Evolutionary conservation across 2,888 invertebrate species (phyloP).

Genomic region (Syrista parreyssii): DNA sequence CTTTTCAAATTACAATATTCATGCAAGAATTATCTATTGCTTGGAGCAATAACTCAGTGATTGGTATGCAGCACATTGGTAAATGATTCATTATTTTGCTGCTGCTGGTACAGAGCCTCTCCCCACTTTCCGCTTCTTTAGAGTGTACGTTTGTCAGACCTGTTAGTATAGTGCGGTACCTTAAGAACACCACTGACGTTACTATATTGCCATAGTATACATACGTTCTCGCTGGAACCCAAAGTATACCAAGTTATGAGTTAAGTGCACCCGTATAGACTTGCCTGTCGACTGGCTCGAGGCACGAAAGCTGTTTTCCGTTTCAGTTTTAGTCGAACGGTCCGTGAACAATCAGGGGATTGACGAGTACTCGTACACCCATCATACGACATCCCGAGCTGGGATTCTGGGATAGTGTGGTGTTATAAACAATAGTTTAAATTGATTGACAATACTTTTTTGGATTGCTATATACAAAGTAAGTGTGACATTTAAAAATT

Average conservation of each 20-base stretch:
- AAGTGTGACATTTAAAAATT: not conserved
- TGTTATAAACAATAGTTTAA: not conserved
- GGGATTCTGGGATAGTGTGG: not conserved
- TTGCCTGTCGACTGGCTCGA: not conserved
- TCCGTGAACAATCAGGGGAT: not conserved
- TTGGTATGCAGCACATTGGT: not conserved
- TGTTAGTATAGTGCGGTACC: not conserved
- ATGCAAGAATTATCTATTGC: not conserved
- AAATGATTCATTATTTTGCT: not conserved
- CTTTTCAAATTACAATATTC: not conserved
- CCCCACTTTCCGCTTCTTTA: not conserved
- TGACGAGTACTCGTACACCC: not conserved
- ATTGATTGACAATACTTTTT: not conserved
- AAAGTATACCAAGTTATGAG: not conserved
- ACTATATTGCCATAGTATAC: not conserved
- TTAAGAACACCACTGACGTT: not conserved
- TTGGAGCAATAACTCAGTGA: not conserved
- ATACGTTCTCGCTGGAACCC: not conserved
- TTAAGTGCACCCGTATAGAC: not conserved
- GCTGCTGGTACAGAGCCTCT: not conserved
- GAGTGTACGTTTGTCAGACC: not conserved
- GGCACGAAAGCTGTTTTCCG: constrained; percentile 8
- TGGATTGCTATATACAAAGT: not conserved
- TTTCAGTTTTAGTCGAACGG: constrained; percentile 10
- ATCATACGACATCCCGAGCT: not conserved